Evolutionary conservation across 2,113 vertebrate genomes (phyloP), one percentile per base, ranked within the genome.

Genomic region (Bostrychus sinensis): DNA sequence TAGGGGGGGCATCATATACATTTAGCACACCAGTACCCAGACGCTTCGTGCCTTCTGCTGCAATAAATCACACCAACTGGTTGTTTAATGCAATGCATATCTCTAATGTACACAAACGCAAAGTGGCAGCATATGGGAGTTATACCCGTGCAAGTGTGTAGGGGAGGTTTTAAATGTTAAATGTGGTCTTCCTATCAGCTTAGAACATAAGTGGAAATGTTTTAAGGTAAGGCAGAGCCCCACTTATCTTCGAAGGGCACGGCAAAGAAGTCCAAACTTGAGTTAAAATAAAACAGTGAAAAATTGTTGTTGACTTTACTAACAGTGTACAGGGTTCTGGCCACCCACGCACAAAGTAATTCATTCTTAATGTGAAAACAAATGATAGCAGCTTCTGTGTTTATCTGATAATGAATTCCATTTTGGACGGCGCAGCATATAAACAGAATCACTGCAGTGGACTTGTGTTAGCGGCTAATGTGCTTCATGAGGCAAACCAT

Each of bases 391-490:
- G 66, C 62, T 45, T 80, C 72, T 81, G 70, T 70, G 61, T 78
- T 75, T 65, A 70, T 77, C 67, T 72, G 73, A 79, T 82, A 58
- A 67, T 60, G 61, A 32, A 42, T 53, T 70, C 45, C n/a, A 45
- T 77, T 72, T 86, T 72, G 56, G 56, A 78, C 38, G n/a, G 64
- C 7, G 23, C 60, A 62, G 50, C 63, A 56, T 66, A 70, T 75
- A 86, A 84, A 83, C 66, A 77, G 66, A 62, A 66, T 17, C 71
- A 46, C 38, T 20, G 61, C 69, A 34, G 53, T 53, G 70, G 81
- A 66, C 80, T 78, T 32, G 34, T 55, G 62, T 71, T 42, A 56
- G 26, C 26, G 26, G 39, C 57, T 70, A 80, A 80, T 70, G 25
- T 72, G 79, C 65, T 81, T 73, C 61, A 59, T 42, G 48, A 48